phyloP scores from a whole-genome alignment of 2,113 vertebrate species.

The Turnix velox region DNA sequence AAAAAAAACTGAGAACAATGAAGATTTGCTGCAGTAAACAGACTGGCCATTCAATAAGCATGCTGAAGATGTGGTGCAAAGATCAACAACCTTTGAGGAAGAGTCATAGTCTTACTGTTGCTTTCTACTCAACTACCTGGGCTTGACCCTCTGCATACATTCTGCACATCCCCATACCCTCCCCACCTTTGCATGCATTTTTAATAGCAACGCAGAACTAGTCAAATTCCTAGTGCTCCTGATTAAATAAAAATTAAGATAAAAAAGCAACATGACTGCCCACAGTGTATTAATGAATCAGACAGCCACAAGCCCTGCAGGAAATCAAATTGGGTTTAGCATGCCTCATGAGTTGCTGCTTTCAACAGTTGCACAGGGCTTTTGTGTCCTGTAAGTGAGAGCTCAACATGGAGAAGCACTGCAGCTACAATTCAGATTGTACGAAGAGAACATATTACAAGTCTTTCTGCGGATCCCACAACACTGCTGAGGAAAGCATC shows the following conservation, averaged over 20 bases:
- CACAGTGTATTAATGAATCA: conserved; percentile 1
- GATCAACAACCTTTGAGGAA: background rate
- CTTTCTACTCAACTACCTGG: background rate
- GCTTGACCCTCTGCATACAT: background rate
- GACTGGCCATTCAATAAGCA: background rate
- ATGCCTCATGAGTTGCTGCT: background rate
- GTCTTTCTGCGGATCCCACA: background rate
- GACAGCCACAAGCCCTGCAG: background rate
- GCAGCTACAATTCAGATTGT: background rate
- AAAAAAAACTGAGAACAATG: background rate
- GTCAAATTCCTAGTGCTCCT: background rate
- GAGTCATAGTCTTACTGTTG: background rate
- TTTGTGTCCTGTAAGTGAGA: background rate
- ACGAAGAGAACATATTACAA: rapidly evolving
- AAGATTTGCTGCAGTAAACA: background rate
- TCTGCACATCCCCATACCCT: too few species aligned
- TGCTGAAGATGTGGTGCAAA: background rate
- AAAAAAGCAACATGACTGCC: background rate
- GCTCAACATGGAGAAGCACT: background rate
- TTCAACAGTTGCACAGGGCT: background rate
- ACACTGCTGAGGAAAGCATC: background rate
- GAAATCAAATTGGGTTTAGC: background rate
- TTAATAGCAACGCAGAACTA: background rate
- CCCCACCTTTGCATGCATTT: background rate
- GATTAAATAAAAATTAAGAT: conserved; percentile 37